phyloP scores from a whole-genome alignment of 1,140 invertebrate species.

The Epicauta chinensis region DNA sequence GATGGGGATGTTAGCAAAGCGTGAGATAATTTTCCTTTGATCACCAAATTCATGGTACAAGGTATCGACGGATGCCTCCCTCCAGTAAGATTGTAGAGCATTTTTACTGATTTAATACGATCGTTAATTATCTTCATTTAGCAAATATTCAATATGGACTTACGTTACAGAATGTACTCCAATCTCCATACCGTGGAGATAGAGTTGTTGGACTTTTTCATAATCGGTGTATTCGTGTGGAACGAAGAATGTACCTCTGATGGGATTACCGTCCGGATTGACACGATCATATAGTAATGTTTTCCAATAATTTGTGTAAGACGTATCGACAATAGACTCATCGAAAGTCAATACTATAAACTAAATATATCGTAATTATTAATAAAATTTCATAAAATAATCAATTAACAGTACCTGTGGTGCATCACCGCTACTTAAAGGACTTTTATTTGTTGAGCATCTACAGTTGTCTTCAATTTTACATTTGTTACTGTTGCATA shows the following conservation, averaged over 20 bases:
- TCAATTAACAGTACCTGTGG: constrained; percentile 26
- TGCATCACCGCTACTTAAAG: constrained; percentile 13
- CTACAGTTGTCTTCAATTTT: constrained; percentile 20
- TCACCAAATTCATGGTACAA: constrained; percentile 29
- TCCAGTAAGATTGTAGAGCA: constrained; percentile 45
- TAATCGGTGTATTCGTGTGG: constrained; percentile 68
- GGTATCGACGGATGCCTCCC: constrained; percentile 15
- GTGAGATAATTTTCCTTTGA: constrained; percentile 29
- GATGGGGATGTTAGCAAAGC: constrained; percentile 32
- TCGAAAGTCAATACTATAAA: constrained; percentile 63
- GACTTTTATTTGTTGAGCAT: constrained; percentile 16
- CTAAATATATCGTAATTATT: constrained; percentile 39
- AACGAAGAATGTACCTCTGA: constrained; percentile 59
- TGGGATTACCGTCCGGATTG: constrained; percentile 58
- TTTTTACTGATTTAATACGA: constrained; percentile 56
- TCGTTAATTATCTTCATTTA: constrained; percentile 19
- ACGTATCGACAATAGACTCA: constrained; percentile 59
- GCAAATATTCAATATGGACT: constrained; percentile 19
- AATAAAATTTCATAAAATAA: neutral
- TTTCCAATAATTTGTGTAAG: constrained; percentile 54
- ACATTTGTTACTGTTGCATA: constrained; percentile 5
- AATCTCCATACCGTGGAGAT: constrained; percentile 61
- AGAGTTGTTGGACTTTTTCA: constrained; percentile 53
- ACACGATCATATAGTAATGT: constrained; percentile 50
- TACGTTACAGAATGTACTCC: constrained; percentile 58